Conservation (phyloP, 2,113 vertebrate genomes). For the Ursus arctos region DNA sequence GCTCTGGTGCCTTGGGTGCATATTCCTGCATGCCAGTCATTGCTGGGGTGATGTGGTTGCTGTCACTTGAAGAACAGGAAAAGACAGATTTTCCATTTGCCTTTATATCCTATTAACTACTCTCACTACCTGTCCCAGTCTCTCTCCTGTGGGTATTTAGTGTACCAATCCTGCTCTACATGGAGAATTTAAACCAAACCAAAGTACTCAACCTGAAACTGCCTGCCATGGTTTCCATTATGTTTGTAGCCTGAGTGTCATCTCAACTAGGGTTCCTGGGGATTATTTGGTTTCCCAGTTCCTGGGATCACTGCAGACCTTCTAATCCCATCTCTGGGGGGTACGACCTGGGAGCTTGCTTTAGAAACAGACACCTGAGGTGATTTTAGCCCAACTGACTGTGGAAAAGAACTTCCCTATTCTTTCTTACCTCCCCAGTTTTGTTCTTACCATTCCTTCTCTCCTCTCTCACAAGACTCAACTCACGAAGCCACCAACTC, state of each 20-base stretch:
- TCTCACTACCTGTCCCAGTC: background rate
- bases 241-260: background rate
- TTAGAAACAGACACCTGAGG: background rate
- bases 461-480: background rate
- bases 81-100: rapidly evolving
- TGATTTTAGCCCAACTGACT: background rate
- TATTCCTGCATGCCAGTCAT: background rate
- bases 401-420: background rate
- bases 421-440: background rate
- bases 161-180: background rate
- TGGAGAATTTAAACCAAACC: background rate
- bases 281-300: background rate
- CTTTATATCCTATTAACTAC: background rate
- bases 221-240: background rate
- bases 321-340: background rate
- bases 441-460: background rate
- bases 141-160: background rate
- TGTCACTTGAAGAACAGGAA: background rate
- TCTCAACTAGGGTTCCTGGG: background rate
- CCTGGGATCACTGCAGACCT: background rate
- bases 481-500: background rate
- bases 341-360: background rate
- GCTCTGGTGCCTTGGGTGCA: background rate
- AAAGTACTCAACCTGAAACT: background rate
- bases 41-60: background rate